These are phyloP conservation scores for Lophura nycthemera DNA, from an alignment of 2,113 vertebrate genomes.

Conservation along the genomic window DNA sequence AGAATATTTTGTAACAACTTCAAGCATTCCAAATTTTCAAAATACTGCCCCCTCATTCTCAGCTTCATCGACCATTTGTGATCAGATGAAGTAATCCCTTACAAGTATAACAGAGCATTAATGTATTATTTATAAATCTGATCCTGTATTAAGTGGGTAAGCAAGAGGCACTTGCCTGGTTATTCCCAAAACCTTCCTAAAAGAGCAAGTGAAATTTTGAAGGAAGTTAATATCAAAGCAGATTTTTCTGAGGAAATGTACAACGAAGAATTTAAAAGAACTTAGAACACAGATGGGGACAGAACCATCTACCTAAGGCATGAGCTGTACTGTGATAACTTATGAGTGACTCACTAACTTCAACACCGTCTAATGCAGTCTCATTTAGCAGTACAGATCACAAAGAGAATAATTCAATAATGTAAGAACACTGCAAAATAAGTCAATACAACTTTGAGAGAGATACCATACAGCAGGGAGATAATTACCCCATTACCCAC, in stretches of 20 bases:
- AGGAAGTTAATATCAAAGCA: background rate
- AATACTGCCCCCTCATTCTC: background rate
- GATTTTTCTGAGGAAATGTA: background rate
- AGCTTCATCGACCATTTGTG: background rate
- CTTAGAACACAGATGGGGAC: background rate
- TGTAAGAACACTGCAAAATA: background rate
- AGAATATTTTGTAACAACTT: background rate
- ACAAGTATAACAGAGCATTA: slow-evolving; percentile 20
- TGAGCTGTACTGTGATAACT: rapidly evolving
- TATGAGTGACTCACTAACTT: background rate
- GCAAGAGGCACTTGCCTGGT: background rate
- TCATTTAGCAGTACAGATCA: background rate
- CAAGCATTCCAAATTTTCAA: background rate
- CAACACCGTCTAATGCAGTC: background rate
- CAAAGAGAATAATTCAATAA: background rate
- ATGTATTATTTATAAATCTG: slow-evolving; percentile 32
- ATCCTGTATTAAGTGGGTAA: background rate
- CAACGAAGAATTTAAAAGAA: background rate
- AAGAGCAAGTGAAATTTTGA: background rate
- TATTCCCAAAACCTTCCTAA: background rate
- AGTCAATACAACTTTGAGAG: background rate
- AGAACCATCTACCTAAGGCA: background rate
- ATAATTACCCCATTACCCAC: background rate
- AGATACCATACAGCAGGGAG: background rate
- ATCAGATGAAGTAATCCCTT: background rate